These are phyloP conservation scores for Zosterops pallidus DNA, from an alignment of 2,113 vertebrate species.

Conservation along the genomic window DNA sequence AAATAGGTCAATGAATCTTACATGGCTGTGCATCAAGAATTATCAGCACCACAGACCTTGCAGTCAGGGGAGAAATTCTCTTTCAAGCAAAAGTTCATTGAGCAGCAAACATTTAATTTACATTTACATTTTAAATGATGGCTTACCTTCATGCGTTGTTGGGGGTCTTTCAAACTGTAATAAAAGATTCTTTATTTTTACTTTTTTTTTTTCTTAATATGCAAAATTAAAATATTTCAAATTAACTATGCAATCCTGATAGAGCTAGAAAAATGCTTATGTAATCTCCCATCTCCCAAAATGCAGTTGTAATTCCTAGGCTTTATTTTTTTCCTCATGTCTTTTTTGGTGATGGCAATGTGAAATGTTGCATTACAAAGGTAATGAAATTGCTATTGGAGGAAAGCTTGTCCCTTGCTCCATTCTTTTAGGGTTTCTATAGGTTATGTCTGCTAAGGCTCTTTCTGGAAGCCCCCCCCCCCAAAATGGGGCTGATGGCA, in stretches of 20 bases:
- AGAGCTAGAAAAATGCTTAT: slow-evolving; percentile 3
- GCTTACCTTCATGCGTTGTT: not conserved
- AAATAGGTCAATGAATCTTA: slow-evolving; percentile 64
- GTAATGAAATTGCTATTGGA: not conserved
- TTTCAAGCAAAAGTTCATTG: slow-evolving; percentile 27
- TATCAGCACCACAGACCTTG: slow-evolving; percentile 17
- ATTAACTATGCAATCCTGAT: not conserved
- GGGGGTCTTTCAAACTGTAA: not conserved
- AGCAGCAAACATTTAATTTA: not conserved
- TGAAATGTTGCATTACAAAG: not conserved
- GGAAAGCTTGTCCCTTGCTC: not conserved
- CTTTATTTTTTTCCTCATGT: not conserved
- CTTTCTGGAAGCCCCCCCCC: not conserved
- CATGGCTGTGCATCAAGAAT: slow-evolving; percentile 19
- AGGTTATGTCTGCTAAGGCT: not conserved
- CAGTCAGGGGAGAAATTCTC: not conserved
- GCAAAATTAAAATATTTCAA: not conserved
- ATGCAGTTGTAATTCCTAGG: not conserved
- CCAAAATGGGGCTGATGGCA: not conserved
- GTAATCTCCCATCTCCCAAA: not conserved
- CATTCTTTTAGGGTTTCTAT: not conserved
- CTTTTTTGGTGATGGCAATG: not conserved
- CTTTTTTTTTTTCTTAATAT: not conserved
- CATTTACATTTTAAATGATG: not conserved
- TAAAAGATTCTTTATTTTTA: not conserved